A percentile compares a stretch with the other conserved stretches of the same genome.
phyloP scores from a whole-genome alignment of 1,140 invertebrate species.

The Cyclina sinensis region DNA sequence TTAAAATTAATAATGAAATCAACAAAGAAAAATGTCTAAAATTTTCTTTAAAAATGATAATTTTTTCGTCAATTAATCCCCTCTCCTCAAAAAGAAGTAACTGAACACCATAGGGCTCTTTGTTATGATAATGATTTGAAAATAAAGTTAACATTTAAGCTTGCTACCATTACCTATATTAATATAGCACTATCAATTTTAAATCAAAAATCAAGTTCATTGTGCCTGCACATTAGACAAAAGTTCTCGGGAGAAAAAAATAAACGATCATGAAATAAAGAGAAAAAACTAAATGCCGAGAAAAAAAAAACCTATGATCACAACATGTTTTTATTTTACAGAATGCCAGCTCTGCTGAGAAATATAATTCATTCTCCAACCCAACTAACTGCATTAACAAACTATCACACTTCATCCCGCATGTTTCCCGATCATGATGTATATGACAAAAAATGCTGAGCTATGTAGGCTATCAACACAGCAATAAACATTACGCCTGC shows the following conservation, averaged over 20 bases:
- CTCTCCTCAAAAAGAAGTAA: too few relatives aligned
- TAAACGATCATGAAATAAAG: background rate
- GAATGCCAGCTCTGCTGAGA: constrained; percentile 25
- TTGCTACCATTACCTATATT: background rate
- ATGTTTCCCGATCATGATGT: constrained; percentile 42
- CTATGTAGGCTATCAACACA: constrained; percentile 89
- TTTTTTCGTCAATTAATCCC: too few relatives aligned
- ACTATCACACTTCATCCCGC: constrained; percentile 27
- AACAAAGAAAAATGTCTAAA: too few relatives aligned
- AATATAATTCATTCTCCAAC: background rate
- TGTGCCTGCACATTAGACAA: constrained; percentile 46
- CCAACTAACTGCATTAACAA: background rate
- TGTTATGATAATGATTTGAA: too few relatives aligned
- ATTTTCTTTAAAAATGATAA: too few relatives aligned
- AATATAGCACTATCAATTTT: too few relatives aligned
- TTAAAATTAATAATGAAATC: too few relatives aligned
- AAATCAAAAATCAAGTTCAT: background rate
- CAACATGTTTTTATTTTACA: constrained; percentile 1
- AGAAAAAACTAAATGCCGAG: constrained; percentile 11
- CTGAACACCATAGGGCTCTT: too few relatives aligned
- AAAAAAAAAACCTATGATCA: constrained; percentile 7
- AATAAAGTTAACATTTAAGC: background rate
- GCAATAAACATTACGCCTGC: constrained; percentile 89
- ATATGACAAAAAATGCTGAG: constrained; percentile 87
- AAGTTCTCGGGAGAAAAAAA: background rate